Evolutionary conservation across 2,113 vertebrate species (phyloP).

Genomic region (Cyanoliseus patagonus): DNA sequence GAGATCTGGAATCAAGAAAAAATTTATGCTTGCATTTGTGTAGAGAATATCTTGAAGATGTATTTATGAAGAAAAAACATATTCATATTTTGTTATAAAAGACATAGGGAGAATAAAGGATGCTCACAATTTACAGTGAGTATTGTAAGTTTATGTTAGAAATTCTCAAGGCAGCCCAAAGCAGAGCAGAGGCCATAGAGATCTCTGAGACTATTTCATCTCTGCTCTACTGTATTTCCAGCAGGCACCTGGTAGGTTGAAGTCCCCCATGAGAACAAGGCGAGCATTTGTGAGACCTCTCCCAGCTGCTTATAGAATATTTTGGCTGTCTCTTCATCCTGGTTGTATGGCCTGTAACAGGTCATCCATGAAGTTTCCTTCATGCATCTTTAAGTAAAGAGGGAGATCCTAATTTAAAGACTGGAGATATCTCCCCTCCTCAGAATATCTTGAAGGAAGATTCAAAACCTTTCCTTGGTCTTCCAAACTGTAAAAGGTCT

Average conservation of each 20-base stretch:
- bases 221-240: no score
- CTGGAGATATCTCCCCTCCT: neutral
- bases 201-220: no score
- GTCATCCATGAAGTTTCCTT: neutral
- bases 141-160: neutral
- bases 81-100: neutral
- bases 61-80: neutral
- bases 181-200: neutral
- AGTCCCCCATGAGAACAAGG: no score
- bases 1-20: neutral
- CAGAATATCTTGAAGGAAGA: neutral
- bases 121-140: neutral
- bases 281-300: no score
- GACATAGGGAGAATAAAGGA: neutral
- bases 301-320: no score
- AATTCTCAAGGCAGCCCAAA: neutral
- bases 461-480: neutral
- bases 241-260: no score
- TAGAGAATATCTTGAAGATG: neutral
- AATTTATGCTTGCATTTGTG: neutral
- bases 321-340: no score
- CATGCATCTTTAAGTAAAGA: neutral
- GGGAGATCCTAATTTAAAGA: neutral
- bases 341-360: neutral
- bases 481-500: neutral